A percentile compares a stretch with the other conserved stretches of the same genome.
These are phyloP conservation scores for Hippopotamus amphibius DNA, from an alignment of 2,113 vertebrate species.

Conservation along the genomic window DNA sequence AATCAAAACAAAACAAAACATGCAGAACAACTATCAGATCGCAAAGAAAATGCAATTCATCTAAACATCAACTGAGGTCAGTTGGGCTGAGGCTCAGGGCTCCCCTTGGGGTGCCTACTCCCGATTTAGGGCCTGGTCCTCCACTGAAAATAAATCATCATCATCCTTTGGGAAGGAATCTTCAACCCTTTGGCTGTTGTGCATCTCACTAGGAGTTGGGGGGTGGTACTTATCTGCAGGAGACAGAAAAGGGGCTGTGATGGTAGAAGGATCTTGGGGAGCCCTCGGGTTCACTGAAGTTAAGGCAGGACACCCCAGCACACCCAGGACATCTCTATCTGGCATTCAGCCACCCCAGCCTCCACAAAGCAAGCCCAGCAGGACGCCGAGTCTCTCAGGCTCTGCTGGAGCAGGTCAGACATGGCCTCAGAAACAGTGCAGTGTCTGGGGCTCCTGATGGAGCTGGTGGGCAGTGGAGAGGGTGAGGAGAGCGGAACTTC, in stretches of 20 bases:
- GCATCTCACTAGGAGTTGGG: neutral
- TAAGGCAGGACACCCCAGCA: neutral
- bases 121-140: slow-evolving; percentile 3
- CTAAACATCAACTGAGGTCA: slow-evolving; percentile 50
- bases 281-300: neutral
- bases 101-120: neutral
- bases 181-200: neutral
- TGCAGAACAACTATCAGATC: slow-evolving; percentile 48
- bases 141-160: slow-evolving; percentile 38
- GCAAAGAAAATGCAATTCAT: slow-evolving; percentile 65
- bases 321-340: neutral
- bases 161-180: neutral
- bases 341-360: neutral
- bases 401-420: neutral
- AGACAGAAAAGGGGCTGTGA: neutral
- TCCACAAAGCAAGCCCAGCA: slow-evolving; percentile 11
- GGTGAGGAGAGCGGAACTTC: neutral
- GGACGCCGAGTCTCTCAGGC: neutral
- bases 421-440: neutral
- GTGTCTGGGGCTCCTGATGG: neutral
- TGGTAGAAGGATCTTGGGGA: neutral
- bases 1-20: slow-evolving; percentile 69
- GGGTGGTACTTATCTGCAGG: neutral
- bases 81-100: neutral
- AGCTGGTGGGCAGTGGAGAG: neutral